Percentiles rank a stretch among this genome's conserved stretches.
phyloP scores from a whole-genome alignment of 2,888 invertebrate species.

The Pantelozetes paolii region DNA sequence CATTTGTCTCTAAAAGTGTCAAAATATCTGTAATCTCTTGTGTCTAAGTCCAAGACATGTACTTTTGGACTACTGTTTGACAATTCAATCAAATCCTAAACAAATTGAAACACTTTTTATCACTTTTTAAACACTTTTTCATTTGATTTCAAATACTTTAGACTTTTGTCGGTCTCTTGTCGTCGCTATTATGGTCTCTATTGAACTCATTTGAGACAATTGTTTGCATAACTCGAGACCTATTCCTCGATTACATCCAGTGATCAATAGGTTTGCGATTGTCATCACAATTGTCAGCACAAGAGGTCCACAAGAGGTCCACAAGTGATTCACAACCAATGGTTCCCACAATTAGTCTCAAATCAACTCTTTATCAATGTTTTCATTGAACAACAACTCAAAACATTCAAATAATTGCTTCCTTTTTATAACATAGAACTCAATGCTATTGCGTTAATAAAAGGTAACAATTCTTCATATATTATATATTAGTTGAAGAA shows the following conservation, averaged over 20 bases:
- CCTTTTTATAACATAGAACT: too few species aligned
- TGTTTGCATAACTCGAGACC: conserved; percentile 78
- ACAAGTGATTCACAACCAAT: not conserved
- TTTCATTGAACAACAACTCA: too few species aligned
- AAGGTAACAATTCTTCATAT: too few species aligned
- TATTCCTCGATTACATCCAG: conserved; percentile 83
- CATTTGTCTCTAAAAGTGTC: conserved; percentile 34
- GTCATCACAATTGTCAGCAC: conserved; percentile 3
- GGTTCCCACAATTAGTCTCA: not conserved
- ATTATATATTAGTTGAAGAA: too few species aligned
- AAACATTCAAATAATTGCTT: too few species aligned
- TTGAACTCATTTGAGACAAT: conserved; percentile 51
- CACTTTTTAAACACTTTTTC: not conserved
- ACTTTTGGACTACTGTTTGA: conserved; percentile 62
- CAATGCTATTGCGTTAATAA: too few species aligned
- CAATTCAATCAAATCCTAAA: conserved; percentile 63
- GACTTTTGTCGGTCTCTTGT: not conserved
- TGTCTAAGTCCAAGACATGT: conserved; percentile 60
- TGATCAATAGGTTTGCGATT: conserved; percentile 66
- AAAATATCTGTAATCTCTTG: conserved; percentile 41
- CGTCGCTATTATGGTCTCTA: conserved; percentile 71
- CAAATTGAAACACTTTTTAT: not conserved
- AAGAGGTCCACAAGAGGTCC: too few species aligned
- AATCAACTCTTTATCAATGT: not conserved
- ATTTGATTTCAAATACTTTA: not conserved